Base-by-base conservation (phyloP, 2,888 invertebrate genomes). In the Scaptodrosophila latifasciaeformis region DNA sequence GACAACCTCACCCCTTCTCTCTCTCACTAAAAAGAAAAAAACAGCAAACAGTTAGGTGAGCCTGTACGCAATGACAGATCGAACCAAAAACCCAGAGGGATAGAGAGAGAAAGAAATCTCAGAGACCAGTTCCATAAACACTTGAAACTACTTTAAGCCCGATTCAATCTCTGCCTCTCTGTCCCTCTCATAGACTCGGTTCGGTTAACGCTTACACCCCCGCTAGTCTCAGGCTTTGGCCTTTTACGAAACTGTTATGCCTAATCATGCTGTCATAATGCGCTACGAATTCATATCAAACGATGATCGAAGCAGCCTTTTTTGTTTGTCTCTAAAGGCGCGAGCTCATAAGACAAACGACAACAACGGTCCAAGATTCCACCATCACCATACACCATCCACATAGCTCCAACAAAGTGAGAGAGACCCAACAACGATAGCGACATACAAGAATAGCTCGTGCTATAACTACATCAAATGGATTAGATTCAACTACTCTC, bases 231-330 rank as follows among this genome's bases (percentile, higher is more conserved):
- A 21, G n/a, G 65, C 65, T 68, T 9, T 45, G 42, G 70, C 63
- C 62, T 69, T 69, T 72, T 74, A 72, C 76, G 82, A 79, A 81
- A 82, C 82, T 72, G 79, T 81, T 81, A 81, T 83, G 84, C 84
- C 84, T 84, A 84, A 84, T 85, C 84, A 85, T 81, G 84, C 83
- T 84, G 84, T 85, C 84, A 85, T 82, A 84, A 83, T 81, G 81
- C 71, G 81, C 71, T 78, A 68, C 78, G 78, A 75, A 72, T 70
- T 75, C 72, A 65, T 78, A 75, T 80, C 81, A 79, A 77, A 79
- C 80, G 82, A 77, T 81, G 81, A 82, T 77, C 83, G 72, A 70
- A 70, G 62, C 76, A 74, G 69, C 70, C 69, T 81, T 63, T 70
- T 60, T 70, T 70, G 64, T 74, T 55, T 63, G 19, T 44, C 34